Conservation (phyloP, 2,888 invertebrate genomes). For the Leptodirus hochenwartii region DNA sequence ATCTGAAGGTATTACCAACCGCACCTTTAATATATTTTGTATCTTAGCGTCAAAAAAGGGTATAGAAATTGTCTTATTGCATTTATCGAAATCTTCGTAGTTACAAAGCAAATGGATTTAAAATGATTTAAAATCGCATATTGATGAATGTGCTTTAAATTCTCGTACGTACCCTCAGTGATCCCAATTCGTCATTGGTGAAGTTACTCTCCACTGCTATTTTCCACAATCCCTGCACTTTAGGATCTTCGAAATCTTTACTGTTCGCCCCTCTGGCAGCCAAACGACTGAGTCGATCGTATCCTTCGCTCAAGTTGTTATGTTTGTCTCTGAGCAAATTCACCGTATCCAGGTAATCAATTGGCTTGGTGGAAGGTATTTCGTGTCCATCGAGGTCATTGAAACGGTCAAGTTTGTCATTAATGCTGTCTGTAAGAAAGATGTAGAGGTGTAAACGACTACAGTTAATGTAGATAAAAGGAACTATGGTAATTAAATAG, state of each 20-base stretch:
- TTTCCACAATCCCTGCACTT: slow-evolving; percentile 79
- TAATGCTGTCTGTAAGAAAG: slow-evolving; percentile 40
- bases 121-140: too few relatives aligned
- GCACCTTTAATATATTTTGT: too few relatives aligned
- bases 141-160: too few relatives aligned
- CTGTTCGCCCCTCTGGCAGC: slow-evolving; percentile 62
- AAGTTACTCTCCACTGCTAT: slow-evolving; percentile 67
- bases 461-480: slow-evolving; percentile 4
- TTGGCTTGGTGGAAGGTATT: slow-evolving; percentile 29
- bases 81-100: too few relatives aligned
- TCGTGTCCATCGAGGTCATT: slow-evolving; percentile 44
- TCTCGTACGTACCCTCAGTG: too few relatives aligned
- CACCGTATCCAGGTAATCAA: slow-evolving; percentile 46
- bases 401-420: slow-evolving; percentile 51
- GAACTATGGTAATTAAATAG: slow-evolving; percentile 5
- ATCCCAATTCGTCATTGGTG: slow-evolving; percentile 60
- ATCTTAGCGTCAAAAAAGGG: too few relatives aligned
- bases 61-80: too few relatives aligned
- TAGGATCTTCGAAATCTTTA: slow-evolving; percentile 77
- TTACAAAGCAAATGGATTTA: too few relatives aligned
- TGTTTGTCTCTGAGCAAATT: slow-evolving; percentile 59
- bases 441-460: neutral
- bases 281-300: slow-evolving; percentile 54
- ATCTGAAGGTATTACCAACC: too few relatives aligned
- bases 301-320: slow-evolving; percentile 55